A percentile compares a stretch with the other conserved stretches of the same genome.
Evolutionary conservation across 2,113 vertebrate genomes (phyloP).

Genomic region (Suncus etruscus): DNA sequence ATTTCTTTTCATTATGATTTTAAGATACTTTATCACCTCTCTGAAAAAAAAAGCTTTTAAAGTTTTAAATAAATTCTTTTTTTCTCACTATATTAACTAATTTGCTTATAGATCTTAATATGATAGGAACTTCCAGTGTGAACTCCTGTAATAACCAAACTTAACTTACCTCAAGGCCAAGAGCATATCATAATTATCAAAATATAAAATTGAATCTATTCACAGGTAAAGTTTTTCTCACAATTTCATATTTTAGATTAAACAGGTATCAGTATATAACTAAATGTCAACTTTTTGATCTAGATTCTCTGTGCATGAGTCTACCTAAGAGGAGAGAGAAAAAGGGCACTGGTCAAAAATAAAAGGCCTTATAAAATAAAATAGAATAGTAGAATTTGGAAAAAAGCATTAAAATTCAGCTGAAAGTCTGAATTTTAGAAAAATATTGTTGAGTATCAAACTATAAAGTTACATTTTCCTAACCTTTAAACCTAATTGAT

Average conservation of each 20-base stretch:
- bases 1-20: not conserved
- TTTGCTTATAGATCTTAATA: not conserved
- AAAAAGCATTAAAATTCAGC: not conserved
- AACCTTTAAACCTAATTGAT: slow-evolving; percentile 24
- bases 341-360: not conserved
- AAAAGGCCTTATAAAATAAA: not conserved
- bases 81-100: not conserved
- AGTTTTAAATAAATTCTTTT: not conserved
- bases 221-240: not conserved
- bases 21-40: not conserved
- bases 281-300: not conserved
- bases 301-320: not conserved
- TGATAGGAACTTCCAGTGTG: not conserved
- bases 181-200: not conserved
- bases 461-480: not conserved
- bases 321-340: not conserved
- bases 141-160: not conserved
- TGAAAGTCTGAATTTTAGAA: not conserved
- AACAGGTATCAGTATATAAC: not conserved
- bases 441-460: slow-evolving; percentile 15
- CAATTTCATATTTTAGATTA: not conserved
- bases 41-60: not conserved
- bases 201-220: too few relatives aligned
- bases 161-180: not conserved
- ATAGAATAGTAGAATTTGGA: not conserved